These are phyloP conservation scores for Protonibea diacanthus DNA, from an alignment of 2,797 vertebrate genomes.

Conservation along the genomic window DNA sequence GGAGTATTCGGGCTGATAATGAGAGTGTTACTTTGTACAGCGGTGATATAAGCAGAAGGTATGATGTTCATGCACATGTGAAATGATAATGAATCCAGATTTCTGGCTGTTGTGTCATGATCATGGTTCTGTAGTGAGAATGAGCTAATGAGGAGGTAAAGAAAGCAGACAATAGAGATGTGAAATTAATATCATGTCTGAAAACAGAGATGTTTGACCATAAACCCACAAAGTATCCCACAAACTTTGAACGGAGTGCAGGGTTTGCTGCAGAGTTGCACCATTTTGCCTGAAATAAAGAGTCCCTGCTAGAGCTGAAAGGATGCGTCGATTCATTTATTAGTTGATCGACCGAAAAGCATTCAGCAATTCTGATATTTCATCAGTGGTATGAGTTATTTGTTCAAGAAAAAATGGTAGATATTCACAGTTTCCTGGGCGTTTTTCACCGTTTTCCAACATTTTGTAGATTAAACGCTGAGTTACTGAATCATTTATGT, in stretches of 20 bases:
- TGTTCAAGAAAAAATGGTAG: background rate
- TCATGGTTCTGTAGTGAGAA: background rate
- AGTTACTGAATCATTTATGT: background rate
- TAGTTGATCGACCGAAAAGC: background rate
- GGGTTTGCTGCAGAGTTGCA: background rate
- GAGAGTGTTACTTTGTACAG: background rate
- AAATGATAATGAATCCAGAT: background rate
- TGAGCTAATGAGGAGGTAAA: background rate
- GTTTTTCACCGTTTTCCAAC: background rate
- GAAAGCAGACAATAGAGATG: no score
- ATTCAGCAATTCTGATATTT: background rate
- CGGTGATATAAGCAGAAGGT: conserved; percentile 12
- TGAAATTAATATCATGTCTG: background rate
- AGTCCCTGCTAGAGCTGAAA: background rate
- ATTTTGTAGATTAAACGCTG: background rate
- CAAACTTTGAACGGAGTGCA: background rate
- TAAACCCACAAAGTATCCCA: background rate
- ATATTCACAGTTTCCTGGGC: background rate
- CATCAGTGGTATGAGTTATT: background rate
- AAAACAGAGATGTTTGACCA: background rate
- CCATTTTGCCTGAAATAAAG: background rate
- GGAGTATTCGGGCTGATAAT: conserved; percentile 31
- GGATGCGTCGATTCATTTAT: background rate
- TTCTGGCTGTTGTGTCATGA: background rate
- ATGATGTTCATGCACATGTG: conserved; percentile 1